Percentiles rank a stretch among this genome's conserved stretches.
phyloP scores from a whole-genome alignment of 2,797 vertebrate genomes.

The Amphiprion clarkii region DNA sequence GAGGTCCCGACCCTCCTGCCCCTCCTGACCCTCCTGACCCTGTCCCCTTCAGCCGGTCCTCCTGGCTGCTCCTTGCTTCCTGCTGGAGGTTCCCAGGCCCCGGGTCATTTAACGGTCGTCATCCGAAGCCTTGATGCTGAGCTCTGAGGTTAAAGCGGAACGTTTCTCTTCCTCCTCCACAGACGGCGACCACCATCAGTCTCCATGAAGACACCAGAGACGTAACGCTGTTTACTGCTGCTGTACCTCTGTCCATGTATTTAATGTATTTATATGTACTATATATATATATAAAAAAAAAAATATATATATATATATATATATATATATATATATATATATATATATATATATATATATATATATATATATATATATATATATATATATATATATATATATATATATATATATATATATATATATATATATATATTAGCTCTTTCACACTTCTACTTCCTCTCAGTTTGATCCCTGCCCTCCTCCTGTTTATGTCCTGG shows the following conservation, averaged over 20 bases:
- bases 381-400: no score
- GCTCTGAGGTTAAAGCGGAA: constrained; percentile 73
- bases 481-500: constrained; percentile 64
- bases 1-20: no score
- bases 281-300: not conserved
- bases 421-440: constrained; percentile 13
- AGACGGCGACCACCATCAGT: constrained; percentile 3
- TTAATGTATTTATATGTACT: not conserved
- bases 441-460: constrained; percentile 28
- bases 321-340: no score
- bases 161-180: constrained; percentile 60
- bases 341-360: no score
- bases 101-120: constrained; percentile 80
- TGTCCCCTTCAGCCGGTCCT: no score
- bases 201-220: constrained; percentile 11
- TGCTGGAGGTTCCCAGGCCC: constrained; percentile 75
- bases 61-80: not conserved
- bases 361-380: no score
- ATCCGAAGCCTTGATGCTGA: constrained; percentile 68
- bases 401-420: constrained; percentile 10
- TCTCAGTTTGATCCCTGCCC: constrained; percentile 14
- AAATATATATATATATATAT: no score
- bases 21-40: no score
- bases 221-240: constrained; percentile 8
- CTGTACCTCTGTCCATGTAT: constrained; percentile 6